Evolutionary conservation across 35 echinoderm and acorn worm species (phyloP), one percentile per base, ranked within the genome.

Genomic region (Acanthaster planci): DNA sequence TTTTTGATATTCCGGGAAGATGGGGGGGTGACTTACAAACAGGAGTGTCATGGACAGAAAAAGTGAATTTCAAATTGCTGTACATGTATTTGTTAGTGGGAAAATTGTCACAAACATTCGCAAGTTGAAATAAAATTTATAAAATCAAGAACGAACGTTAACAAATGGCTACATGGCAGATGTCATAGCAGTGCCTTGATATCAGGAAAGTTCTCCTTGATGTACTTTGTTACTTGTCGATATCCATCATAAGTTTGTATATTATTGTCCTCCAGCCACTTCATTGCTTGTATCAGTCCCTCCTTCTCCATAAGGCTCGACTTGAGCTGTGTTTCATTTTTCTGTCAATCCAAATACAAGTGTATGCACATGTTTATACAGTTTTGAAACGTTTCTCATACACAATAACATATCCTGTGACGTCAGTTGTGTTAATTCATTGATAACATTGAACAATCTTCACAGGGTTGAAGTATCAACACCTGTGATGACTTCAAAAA

Each of bases 131-230:
- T 26, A 26, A 37, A 40, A 26, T 80, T 21, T 8, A 38, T 42
- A 80, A 39, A 35, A 51, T 39, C 27, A 38, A 26, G n/a, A 21
- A 80, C 39, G 23, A 80, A 51, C 9, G 23, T 80, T 80, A 21
- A 80, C 23, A 38, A 80, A 38, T 93, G 21, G 91, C 91, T 37
- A 93, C 39, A 80, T 93, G 91, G 86, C 91, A 88, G 36, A 94
- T 76, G 85, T 94, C 92, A 40, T 81, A 94, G 30, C 37, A 79
- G 72, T 89, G 87, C 6, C n/a, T 68, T 30, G 14, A 77, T 57
- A 1, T 78, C 59, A 16, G 79, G 79, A 35, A 36, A 40, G 50
- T 56, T 80, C 50, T 80, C 77, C 37, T 88, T 67, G 14, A 90
- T 58, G 18, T 78, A 90, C 51, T 90, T 94, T 5, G 88, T 78